Conservation (phyloP, 2,113 vertebrate species). For the Larimichthys crocea region DNA sequence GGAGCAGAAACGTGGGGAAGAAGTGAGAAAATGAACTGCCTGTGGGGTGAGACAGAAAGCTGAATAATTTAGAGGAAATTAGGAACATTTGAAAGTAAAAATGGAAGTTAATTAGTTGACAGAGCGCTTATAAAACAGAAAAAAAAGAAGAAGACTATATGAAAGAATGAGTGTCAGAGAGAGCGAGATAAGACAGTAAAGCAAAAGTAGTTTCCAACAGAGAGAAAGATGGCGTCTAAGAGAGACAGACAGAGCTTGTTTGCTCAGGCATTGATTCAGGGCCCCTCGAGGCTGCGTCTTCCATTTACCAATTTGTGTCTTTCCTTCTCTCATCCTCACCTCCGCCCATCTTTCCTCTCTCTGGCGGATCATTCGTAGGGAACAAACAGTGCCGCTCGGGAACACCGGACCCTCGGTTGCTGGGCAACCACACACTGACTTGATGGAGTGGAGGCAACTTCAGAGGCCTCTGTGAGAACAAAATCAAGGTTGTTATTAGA, state of each 20-base stretch:
- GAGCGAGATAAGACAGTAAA: conserved; percentile 26
- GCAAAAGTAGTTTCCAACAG: conserved; percentile 40
- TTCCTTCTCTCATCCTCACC: conserved; percentile 78
- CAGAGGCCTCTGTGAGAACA: conserved; percentile 79
- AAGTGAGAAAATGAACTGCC: conserved; percentile 27
- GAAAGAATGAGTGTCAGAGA: conserved; percentile 36
- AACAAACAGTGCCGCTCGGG: conserved; percentile 81
- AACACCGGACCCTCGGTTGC: conserved; percentile 84
- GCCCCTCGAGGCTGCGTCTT: conserved; percentile 78
- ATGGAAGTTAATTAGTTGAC: conserved; percentile 36
- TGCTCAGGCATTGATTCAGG: conserved; percentile 80
- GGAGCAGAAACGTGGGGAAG: conserved; percentile 10
- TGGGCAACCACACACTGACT: conserved; percentile 83
- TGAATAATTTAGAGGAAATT: conserved; percentile 50
- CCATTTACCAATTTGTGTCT: conserved; percentile 85
- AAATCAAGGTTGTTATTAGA: conserved; percentile 79
- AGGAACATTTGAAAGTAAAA: conserved; percentile 40
- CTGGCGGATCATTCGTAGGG: conserved; percentile 76
- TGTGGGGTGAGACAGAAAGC: conserved; percentile 11
- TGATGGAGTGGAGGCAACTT: conserved; percentile 84
- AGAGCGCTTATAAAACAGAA: conserved; percentile 19
- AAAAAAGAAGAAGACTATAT: conserved; percentile 20
- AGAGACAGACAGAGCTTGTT: conserved; percentile 69
- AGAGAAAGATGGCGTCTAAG: conserved; percentile 63
- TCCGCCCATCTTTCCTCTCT: conserved; percentile 73